Conservation (phyloP, 2,797 vertebrate genomes). For the Ceyx erithaca region DNA sequence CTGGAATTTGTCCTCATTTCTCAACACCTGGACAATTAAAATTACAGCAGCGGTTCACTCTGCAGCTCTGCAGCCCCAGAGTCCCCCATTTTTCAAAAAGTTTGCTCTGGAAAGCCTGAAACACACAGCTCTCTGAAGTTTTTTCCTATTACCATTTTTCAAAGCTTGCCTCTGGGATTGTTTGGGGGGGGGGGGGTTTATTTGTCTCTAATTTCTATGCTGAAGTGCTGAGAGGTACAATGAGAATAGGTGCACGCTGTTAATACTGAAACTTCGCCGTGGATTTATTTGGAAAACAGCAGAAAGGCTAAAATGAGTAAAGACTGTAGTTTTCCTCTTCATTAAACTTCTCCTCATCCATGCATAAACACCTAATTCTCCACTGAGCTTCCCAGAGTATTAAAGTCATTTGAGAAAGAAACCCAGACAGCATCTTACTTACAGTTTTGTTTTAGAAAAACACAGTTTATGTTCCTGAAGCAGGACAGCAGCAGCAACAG, state of each 20-base stretch:
- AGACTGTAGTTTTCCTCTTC: conserved; percentile 68
- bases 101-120: conserved; percentile 8
- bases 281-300: conserved; percentile 53
- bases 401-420: conserved; percentile 36
- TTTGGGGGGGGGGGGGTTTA: not conserved
- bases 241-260: not conserved
- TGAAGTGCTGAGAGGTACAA: not conserved
- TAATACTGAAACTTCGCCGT: conserved; percentile 21
- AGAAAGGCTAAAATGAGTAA: conserved; percentile 64
- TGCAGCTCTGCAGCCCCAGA: not conserved
- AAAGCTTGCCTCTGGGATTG: conserved; percentile 40
- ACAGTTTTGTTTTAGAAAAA: conserved; percentile 30
- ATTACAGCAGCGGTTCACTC: not conserved
- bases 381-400: conserved; percentile 23
- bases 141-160: conserved; percentile 35
- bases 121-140: not conserved
- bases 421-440: conserved; percentile 25
- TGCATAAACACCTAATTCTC: conserved; percentile 70
- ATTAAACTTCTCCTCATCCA: conserved; percentile 69
- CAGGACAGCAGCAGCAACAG: not conserved
- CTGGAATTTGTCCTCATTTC: not conserved
- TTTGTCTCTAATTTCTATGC: conserved; percentile 46
- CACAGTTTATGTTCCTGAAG: not conserved
- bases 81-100: conserved; percentile 40
- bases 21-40: not conserved